Evolutionary conservation across 2,797 vertebrate species (phyloP).

Genomic region (Periophthalmus magnuspinnatus): DNA sequence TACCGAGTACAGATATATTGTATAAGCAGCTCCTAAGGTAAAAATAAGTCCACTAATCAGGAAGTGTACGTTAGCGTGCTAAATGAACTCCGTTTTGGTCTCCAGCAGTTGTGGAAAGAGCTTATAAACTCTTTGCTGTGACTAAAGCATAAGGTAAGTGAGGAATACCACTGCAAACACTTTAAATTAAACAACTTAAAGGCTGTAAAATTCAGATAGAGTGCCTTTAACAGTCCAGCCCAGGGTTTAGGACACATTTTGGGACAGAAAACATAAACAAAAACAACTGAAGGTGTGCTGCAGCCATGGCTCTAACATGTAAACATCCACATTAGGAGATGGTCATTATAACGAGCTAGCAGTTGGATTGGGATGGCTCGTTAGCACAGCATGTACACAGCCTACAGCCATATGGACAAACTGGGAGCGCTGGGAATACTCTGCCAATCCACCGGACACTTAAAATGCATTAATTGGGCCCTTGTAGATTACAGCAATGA

Average conservation of each 20-base stretch:
- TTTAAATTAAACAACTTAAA: too few relatives aligned
- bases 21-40: too few relatives aligned
- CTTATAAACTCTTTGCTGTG: too few relatives aligned
- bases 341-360: constrained; percentile 33
- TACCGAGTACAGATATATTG: too few relatives aligned
- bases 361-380: constrained; percentile 64
- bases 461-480: constrained; percentile 78
- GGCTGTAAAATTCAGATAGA: too few relatives aligned
- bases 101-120: too few relatives aligned
- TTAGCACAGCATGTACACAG: constrained; percentile 71
- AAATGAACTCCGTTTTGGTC: too few relatives aligned
- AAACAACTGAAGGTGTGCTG: neutral
- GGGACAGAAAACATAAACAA: neutral
- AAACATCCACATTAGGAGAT: constrained; percentile 25
- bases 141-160: too few relatives aligned
- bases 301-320: constrained; percentile 10
- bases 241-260: neutral
- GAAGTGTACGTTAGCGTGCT: too few relatives aligned
- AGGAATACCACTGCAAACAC: too few relatives aligned
- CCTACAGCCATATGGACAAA: constrained; percentile 73
- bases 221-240: too few relatives aligned
- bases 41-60: too few relatives aligned
- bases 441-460: constrained; percentile 63
- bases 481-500: constrained; percentile 58
- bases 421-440: constrained; percentile 70